Evolutionary conservation across 2,113 vertebrate genomes (phyloP), one percentile per base, ranked within the genome.

Genomic region (Gymnocephalus cernua): DNA sequence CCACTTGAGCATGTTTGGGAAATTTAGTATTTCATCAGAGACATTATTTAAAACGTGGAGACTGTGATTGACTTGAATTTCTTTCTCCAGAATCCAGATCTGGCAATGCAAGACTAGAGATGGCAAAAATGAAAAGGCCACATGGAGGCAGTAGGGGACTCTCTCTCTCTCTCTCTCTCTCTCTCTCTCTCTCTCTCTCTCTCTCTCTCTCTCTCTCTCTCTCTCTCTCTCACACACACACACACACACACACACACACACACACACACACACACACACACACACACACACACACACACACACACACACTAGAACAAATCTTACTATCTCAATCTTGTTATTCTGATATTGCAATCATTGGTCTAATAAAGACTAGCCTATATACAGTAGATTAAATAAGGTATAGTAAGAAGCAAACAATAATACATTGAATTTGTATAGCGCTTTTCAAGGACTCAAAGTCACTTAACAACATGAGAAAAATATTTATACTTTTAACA

Each of bases 91-190:
- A 38, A 35, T 35, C 35, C 35, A 35, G 35, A 35, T 0, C 35
- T 38, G 35, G 35, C 35, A 38, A 38, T 11, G 38, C 38, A 41
- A 41, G 38, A 41, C 38, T 32, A 10, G 38, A 41, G 38, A 41
- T 11, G 10, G 2, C 19, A 6, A 53, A 23, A 19, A 80, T 56
- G 18, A 45, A 74, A 38, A 47, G 66, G 62, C 85, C 80, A 83
- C 76, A 63, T 45, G 80, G 80, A 51, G 85, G 85, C 85, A 86
- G 80, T 59, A 56, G 77, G 29, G 35, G 71, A 63, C 23, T 54
- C 21, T 38, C 3, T 5, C 27, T 13, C 4, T 25, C 44, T 12
- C 27, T 21, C 41, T 56, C 38, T 45, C 12, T 11, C 19, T n/a
- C 29, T 14, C 45, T 21, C 45, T 13, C 16, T 12, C 58, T 11